Percentiles rank a stretch among this genome's conserved stretches.
phyloP scores from a whole-genome alignment of 2,888 invertebrate genomes.

The Microplitis manilae region DNA sequence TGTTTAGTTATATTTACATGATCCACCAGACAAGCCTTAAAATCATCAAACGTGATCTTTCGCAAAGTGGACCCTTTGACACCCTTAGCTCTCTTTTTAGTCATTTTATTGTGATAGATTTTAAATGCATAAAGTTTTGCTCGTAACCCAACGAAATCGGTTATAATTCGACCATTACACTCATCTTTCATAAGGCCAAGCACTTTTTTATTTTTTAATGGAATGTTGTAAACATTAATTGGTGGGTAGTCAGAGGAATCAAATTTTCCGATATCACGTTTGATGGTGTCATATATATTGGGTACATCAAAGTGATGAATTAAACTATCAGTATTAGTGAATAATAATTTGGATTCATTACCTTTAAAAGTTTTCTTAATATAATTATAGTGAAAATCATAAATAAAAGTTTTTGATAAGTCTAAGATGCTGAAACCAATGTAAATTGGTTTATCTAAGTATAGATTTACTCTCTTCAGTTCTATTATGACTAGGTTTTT shows the following conservation, averaged over 20 bases:
- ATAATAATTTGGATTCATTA: conserved; percentile 36
- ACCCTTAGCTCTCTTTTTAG: not conserved
- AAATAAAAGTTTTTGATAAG: not conserved
- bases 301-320: conserved; percentile 24
- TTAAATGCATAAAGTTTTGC: too few relatives aligned
- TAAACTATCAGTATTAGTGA: conserved; percentile 40
- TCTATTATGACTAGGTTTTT: too few relatives aligned
- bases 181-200: conserved; percentile 40
- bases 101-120: too few relatives aligned
- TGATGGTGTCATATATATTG: conserved; percentile 38
- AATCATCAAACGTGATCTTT: too few relatives aligned
- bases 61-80: too few relatives aligned
- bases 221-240: not conserved
- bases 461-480: too few relatives aligned
- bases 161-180: too few relatives aligned
- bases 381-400: conserved; percentile 50
- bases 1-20: too few relatives aligned
- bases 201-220: conserved; percentile 41
- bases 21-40: too few relatives aligned
- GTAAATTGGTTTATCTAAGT: too few relatives aligned
- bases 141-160: too few relatives aligned
- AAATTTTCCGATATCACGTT: conserved; percentile 53
- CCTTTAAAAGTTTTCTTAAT: conserved; percentile 35
- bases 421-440: too few relatives aligned
- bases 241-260: conserved; percentile 44